Evolutionary conservation across 2,113 vertebrate species (phyloP).

Genomic region (Galbula dea): DNA sequence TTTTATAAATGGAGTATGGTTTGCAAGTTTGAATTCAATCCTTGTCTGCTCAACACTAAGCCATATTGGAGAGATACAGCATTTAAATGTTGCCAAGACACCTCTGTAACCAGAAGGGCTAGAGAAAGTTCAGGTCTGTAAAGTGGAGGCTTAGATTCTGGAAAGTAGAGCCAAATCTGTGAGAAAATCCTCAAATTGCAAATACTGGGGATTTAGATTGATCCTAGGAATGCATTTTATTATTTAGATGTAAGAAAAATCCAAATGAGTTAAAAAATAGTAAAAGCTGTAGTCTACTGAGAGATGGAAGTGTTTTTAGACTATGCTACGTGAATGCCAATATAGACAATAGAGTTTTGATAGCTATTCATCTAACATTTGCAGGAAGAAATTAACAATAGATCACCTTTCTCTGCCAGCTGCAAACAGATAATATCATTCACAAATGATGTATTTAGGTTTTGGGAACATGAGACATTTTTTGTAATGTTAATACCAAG

Average conservation of each 20-base stretch:
- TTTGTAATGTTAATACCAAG: slow-evolving; percentile 69
- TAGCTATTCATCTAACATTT: slow-evolving; percentile 66
- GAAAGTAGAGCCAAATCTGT: slow-evolving; percentile 47
- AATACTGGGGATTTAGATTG: slow-evolving; percentile 66
- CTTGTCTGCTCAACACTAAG: slow-evolving; percentile 32
- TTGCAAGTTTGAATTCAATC: slow-evolving; percentile 53
- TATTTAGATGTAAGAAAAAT: slow-evolving; percentile 75
- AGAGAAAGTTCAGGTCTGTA: slow-evolving; percentile 55
- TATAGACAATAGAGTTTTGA: slow-evolving; percentile 61
- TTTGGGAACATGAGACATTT: slow-evolving; percentile 58
- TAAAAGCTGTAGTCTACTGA: slow-evolving; percentile 67
- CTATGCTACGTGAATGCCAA: slow-evolving; percentile 66
- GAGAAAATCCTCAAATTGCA: slow-evolving; percentile 68
- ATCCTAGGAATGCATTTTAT: slow-evolving; percentile 73
- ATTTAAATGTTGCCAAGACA: slow-evolving; percentile 48
- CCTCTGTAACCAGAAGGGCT: slow-evolving; percentile 33
- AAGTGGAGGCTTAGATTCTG: slow-evolving; percentile 57
- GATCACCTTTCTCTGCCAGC: slow-evolving; percentile 67
- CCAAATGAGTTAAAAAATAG: slow-evolving; percentile 66
- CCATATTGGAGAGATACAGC: slow-evolving; percentile 1
- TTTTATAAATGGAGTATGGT: slow-evolving; percentile 33
- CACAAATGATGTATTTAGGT: slow-evolving; percentile 74
- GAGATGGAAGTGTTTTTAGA: slow-evolving; percentile 62
- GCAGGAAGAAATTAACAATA: slow-evolving; percentile 67
- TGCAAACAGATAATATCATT: slow-evolving; percentile 69